Base-by-base conservation (phyloP, 1,140 invertebrate species). In the Batillaria attramentaria region DNA sequence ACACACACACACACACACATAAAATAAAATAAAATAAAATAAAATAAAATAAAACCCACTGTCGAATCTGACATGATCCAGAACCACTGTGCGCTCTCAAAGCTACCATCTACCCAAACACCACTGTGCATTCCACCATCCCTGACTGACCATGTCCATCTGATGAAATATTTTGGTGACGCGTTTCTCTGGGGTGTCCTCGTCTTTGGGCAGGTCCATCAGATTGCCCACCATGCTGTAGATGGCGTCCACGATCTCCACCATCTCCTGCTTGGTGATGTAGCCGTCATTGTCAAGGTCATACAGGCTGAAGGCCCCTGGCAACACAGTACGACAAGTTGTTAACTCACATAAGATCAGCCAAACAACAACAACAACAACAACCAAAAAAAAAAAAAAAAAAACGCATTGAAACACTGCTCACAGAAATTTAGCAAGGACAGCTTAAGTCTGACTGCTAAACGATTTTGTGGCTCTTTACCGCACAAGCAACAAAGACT, bases 221-320 rank as follows among this genome's bases (percentile, higher is more conserved):
- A 96, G 95, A 90, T 97, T 96, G 33, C 96, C 96, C 93, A 99
- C 97, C 98, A 99, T 99, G 91, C 98, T 96, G 92, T 99, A 99
- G 88, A 99, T 99, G 77, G 97, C 97, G 90, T 99, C 97, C 18
- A 99, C 98, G 87, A 99, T 99, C 91, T 98, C 97, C 89, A 98
- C 97, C 98, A 99, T 99, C 92, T 99, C 98, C 80, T 97, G 96
- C 78, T 97, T 93, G 13, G 98, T 99, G 87, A 99, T 99, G 90
- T 96, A 99, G 1, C 98, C 98, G 90, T 99, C 97, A 91, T 98
- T 98, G 92, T 99, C 97, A 37, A 99, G 95, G 90, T 99, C 98
- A 88, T 99, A 99, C 24, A 99, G 93, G 87, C 96, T 94, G 91
- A 99, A 99, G 35, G 97, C 97, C 97, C 97, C 97, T 99, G 92